These are phyloP conservation scores for Metallyticus violacea DNA, from an alignment of 2,888 invertebrate genomes.

Conservation along the genomic window DNA sequence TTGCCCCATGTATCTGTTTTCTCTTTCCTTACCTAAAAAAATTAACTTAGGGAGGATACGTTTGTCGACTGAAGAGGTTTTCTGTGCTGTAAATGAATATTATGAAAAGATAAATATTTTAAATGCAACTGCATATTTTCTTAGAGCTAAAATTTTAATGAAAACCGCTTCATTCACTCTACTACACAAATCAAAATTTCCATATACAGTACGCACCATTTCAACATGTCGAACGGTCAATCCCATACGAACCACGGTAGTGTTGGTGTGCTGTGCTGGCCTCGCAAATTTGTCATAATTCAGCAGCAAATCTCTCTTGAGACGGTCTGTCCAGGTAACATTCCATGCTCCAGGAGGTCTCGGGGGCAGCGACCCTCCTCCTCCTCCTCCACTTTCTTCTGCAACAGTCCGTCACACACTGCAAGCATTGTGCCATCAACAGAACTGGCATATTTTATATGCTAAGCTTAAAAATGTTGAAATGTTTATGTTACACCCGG, in stretches of 20 bases:
- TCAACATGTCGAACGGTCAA: slow-evolving; percentile 63
- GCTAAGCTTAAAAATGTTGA: not conserved
- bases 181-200: no score
- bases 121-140: no score
- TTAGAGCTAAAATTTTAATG: no score
- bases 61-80: no score
- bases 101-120: no score
- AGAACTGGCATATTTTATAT: not conserved
- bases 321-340: slow-evolving; percentile 54
- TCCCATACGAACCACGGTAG: slow-evolving; percentile 52
- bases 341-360: slow-evolving; percentile 49
- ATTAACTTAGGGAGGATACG: no score
- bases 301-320: slow-evolving; percentile 56
- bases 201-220: slow-evolving; percentile 51
- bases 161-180: no score
- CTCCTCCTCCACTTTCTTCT: not conserved
- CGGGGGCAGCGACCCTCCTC: not conserved
- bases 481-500: not conserved
- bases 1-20: no score
- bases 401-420: not conserved
- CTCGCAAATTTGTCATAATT: slow-evolving; percentile 47
- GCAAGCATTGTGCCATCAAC: not conserved
- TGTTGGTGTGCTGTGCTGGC: slow-evolving; percentile 41
- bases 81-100: no score
- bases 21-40: no score